Evolutionary conservation across 30 jellyfish, hydroid and myxozoan species (phyloP), one percentile per base, ranked within the genome.

Genomic region (Hydractinia echinata): DNA sequence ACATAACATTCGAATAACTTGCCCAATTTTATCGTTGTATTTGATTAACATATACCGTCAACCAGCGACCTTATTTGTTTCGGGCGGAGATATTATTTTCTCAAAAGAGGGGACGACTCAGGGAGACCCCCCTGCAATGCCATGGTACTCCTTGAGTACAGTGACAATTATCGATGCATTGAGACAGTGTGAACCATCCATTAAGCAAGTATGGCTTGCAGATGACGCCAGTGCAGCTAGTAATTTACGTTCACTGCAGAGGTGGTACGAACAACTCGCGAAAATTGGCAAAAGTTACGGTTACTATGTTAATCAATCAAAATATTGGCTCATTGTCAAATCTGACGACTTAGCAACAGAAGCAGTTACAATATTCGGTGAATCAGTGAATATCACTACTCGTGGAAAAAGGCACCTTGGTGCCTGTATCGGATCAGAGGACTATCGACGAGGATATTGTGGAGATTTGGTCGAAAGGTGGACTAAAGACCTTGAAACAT

Each of bases 131-230:
- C 44, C 2, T 30, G 44, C 44, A 30, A 30, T 30, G 44, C 44
- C 44, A 2, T 30, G 44, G 44, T 30, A 30, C 44, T 30, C 44
- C 44, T 30, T 30, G 44, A 30, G 44, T 30, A 30, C 44, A 30
- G 44, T 30, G 44, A 30, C 44, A 30, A 30, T 30, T 30, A 30
- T 30, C 44, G 44, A 30, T 30, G 44, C 44, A 30, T 30, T 30
- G 44, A 30, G 44, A 30, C 44, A 67, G 20, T 49, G 44, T 16
- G 44, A 16, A 16, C 53, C 21, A 10, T 49, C 77, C 10, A 53
- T 67, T 13, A 67, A 67, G 44, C 77, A 67, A 53, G 44, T 67
- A 1, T 67, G 77, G 77, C 77, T 67, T 67, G 77, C 77, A 67
- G 77, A 67, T 18, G 77, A 67, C 44, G 77, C 77, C 20, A 16